phyloP scores from a whole-genome alignment of 1,140 invertebrate genomes.

The Aphidius ervi region DNA sequence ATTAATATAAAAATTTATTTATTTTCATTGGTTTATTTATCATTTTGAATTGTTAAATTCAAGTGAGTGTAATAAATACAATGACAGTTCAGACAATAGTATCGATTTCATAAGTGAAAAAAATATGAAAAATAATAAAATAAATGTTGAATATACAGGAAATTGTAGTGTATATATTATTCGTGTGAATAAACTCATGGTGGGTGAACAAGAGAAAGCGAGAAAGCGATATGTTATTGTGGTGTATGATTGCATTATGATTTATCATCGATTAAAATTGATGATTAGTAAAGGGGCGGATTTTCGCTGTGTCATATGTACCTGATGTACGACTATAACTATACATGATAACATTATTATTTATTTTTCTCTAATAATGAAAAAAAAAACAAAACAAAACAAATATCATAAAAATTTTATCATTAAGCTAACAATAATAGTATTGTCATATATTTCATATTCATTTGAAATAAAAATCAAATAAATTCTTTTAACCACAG shows the following conservation, averaged over 20 bases:
- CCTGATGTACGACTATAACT: slow-evolving; percentile 35
- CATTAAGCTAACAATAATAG: too few species aligned
- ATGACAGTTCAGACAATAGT: too few species aligned
- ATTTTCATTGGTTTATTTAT: too few species aligned
- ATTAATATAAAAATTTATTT: neutral
- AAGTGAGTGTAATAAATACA: too few species aligned
- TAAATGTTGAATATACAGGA: neutral
- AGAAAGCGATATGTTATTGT: slow-evolving; percentile 7
- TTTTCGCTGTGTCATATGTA: slow-evolving; percentile 17
- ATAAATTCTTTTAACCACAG: too few species aligned
- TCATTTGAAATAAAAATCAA: too few species aligned
- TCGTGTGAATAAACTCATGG: neutral
- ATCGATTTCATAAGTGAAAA: neutral
- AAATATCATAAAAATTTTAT: too few species aligned
- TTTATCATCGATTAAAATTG: slow-evolving; percentile 44
- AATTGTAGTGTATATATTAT: neutral
- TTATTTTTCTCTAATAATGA: slow-evolving; percentile 27
- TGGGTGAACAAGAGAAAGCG: neutral
- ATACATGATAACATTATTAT: slow-evolving; percentile 33
- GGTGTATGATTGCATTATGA: slow-evolving; percentile 41
- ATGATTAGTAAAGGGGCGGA: slow-evolving; percentile 33
- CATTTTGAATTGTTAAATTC: too few species aligned
- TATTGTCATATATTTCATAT: too few species aligned
- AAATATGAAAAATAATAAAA: neutral
- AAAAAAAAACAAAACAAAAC: too few species aligned